Base-by-base conservation (phyloP, 1,140 invertebrate genomes). In the Hylyphantes graminicola region DNA sequence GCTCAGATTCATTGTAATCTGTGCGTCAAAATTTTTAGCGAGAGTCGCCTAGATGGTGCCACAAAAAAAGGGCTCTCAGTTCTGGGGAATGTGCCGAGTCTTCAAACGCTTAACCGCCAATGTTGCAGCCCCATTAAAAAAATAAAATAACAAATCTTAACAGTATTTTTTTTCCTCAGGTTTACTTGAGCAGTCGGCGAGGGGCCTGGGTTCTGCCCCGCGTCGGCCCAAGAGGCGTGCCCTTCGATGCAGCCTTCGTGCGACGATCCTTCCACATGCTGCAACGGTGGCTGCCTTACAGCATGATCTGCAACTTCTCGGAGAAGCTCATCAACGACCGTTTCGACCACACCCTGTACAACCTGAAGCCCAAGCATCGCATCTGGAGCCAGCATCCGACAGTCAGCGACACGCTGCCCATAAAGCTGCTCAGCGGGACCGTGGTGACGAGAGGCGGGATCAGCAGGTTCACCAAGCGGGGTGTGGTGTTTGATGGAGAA, bases 341-440 rank as follows among this genome's bases (percentile, higher is more conserved):
- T 21, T 91, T 92, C 86, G 89, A 91, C 86, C 91, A 92, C 81
- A 88, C 88, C 53, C 54, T 89, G 7, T 92, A 90, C 85, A 88
- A 89, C 13, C 86, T 92, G 48, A 88, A 89, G 75, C 91, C 91
- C 17, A 86, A 88, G 17, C 90, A 91, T 82, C 61, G 83, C 21
- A 54, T 90, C 19, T 88, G 88, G 61, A 86, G 88, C 19, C 90
- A 91, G 59, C 91, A 92, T 87, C 90, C 91, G 7, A 91, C 90
- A 50, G 91, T 92, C 8, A 92, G 91, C 85, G 91, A 92, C 82
- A 89, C 90, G 17, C 84, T 92, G 5, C 90, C 91, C 6, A 90
- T 90, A 78, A 88, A 91, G 35, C 87, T 92, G n/a, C 88, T 90
- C 83, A 89, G 87, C 64, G 91, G 91, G n/a, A 85, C 88, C 4